Conservation (phyloP, 2,888 invertebrate genomes). For the Hedychridium roseum region DNA sequence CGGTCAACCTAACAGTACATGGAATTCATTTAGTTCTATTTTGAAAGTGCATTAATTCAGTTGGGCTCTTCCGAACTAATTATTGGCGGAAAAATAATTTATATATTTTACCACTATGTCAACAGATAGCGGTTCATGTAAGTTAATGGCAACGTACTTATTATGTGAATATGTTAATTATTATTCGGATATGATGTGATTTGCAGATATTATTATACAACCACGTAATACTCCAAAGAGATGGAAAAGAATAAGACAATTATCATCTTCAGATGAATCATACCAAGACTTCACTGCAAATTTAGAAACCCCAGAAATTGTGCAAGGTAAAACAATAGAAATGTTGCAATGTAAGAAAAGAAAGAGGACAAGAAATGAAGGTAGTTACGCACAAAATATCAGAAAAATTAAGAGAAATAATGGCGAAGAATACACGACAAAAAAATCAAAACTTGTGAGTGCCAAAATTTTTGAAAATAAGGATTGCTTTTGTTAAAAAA, state of each 20-base stretch:
- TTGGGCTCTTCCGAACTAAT: slow-evolving; percentile 19
- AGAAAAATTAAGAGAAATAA: slow-evolving; percentile 28
- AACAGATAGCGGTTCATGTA: slow-evolving; percentile 18
- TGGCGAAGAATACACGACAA: slow-evolving; percentile 26
- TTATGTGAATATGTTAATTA: slow-evolving; percentile 19
- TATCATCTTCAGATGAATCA: slow-evolving; percentile 25
- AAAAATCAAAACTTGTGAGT: slow-evolving; percentile 25
- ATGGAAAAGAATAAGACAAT: slow-evolving; percentile 21
- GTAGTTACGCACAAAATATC: slow-evolving; percentile 21
- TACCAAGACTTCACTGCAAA: slow-evolving; percentile 18
- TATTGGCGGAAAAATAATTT: slow-evolving; percentile 20
- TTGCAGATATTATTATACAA: slow-evolving; percentile 21
- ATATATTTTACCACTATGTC: slow-evolving; percentile 21
- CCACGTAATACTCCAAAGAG: slow-evolving; percentile 22
- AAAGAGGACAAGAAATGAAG: slow-evolving; percentile 21
- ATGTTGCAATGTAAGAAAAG: slow-evolving; percentile 20
- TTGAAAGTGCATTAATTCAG: no score
- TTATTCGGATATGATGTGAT: slow-evolving; percentile 18
- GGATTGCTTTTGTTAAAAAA: slow-evolving; percentile 23
- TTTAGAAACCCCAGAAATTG: slow-evolving; percentile 23
- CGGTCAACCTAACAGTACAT: slow-evolving; percentile 16
- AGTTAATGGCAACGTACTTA: slow-evolving; percentile 17
- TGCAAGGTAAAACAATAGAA: slow-evolving; percentile 18
- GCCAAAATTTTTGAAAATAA: slow-evolving; percentile 25
- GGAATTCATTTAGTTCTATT: no score